phyloP scores from a whole-genome alignment of 1,140 invertebrate species.

The Mylabris phalerata region DNA sequence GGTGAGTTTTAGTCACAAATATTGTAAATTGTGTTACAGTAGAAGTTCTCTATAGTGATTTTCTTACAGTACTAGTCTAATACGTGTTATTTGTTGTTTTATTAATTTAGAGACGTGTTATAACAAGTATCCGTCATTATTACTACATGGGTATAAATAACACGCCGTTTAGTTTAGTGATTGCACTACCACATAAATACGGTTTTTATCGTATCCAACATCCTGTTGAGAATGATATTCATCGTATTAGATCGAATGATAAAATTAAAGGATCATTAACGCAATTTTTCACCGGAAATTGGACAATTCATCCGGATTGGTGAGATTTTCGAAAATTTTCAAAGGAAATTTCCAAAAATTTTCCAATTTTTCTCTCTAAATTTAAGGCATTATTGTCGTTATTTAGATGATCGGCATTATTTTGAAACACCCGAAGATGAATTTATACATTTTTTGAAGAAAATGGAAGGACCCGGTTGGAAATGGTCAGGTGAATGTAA shows the following conservation, averaged over 20 bases:
- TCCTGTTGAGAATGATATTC: conserved; percentile 59
- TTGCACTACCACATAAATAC: conserved; percentile 62
- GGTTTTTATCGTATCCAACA: conserved; percentile 64
- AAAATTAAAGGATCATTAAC: conserved; percentile 47
- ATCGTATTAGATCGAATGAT: conserved; percentile 52
- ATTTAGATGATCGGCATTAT: conserved; percentile 50
- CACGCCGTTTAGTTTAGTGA: conserved; percentile 66
- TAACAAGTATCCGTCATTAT: conserved; percentile 57
- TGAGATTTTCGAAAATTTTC: conserved; percentile 30
- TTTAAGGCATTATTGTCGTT: conserved; percentile 33
- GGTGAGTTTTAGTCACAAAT: too few relatives aligned
- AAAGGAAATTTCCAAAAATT: too few relatives aligned
- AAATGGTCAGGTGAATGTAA: conserved; percentile 59
- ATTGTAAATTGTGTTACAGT: too few relatives aligned
- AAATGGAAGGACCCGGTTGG: conserved; percentile 66
- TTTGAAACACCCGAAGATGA: conserved; percentile 65
- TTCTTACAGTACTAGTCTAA: neutral
- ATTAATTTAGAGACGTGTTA: conserved; percentile 46
- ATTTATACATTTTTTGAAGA: conserved; percentile 66
- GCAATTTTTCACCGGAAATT: conserved; percentile 66
- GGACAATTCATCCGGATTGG: conserved; percentile 90
- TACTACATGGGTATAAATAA: conserved; percentile 56
- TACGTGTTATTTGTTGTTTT: neutral
- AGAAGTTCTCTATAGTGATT: neutral
- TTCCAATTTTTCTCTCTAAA: neutral